A percentile compares a stretch with the other conserved stretches of the same genome.
Evolutionary conservation across 1,140 invertebrate genomes (phyloP).

Genomic region (Latrodectus geometricus): DNA sequence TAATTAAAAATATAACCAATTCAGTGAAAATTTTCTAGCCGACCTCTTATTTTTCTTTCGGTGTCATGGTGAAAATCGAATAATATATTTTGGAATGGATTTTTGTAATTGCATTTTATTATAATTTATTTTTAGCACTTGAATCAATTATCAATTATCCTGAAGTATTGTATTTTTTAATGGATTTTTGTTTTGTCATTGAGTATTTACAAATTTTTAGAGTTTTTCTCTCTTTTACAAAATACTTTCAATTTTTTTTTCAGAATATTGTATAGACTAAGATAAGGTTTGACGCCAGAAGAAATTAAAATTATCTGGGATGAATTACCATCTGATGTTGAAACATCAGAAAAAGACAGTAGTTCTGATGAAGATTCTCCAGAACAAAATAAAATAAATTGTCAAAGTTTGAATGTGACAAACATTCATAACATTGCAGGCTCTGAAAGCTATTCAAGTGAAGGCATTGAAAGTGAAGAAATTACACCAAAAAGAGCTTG

Average conservation of each 20-base stretch:
- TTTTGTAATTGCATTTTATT: slow-evolving; percentile 28
- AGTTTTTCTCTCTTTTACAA: too few relatives aligned
- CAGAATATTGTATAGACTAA: slow-evolving; percentile 14
- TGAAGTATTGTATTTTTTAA: slow-evolving; percentile 22
- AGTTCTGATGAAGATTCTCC: slow-evolving; percentile 31
- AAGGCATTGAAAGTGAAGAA: too few relatives aligned
- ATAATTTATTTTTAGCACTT: slow-evolving; percentile 33
- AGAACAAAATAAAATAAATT: slow-evolving; percentile 6
- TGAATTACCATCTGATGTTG: too few relatives aligned
- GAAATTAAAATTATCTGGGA: too few relatives aligned
- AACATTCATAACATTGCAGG: slow-evolving; percentile 20
- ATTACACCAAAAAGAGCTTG: too few relatives aligned
- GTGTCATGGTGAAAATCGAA: slow-evolving; percentile 7
- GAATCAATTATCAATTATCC: slow-evolving; percentile 16
- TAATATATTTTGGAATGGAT: slow-evolving; percentile 15
- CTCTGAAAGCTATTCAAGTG: slow-evolving; percentile 28
- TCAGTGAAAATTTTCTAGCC: slow-evolving; percentile 24
- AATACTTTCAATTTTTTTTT: too few relatives aligned
- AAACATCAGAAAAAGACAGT: slow-evolving; percentile 19
- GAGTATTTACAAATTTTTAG: slow-evolving; percentile 38
- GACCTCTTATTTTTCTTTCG: neutral
- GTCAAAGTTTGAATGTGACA: neutral
- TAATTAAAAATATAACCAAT: slow-evolving; percentile 22
- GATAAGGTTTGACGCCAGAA: slow-evolving; percentile 28
- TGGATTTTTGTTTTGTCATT: slow-evolving; percentile 27